Base-by-base conservation (phyloP, 1,140 invertebrate genomes). In the Procambarus clarkii region DNA sequence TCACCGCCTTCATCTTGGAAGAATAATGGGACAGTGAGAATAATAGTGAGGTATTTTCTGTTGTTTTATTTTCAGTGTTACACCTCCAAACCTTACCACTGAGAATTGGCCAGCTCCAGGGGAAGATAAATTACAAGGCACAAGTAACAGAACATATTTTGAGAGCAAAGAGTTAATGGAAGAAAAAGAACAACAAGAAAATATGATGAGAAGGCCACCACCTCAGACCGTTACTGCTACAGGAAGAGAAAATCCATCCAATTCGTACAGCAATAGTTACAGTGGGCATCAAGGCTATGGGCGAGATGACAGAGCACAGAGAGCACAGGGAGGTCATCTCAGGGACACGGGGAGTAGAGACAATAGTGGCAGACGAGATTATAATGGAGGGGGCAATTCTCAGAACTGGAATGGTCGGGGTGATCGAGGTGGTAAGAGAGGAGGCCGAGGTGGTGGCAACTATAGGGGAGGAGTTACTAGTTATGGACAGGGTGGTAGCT, bases 121-220 rank as follows among this genome's bases (percentile, higher is more conserved):
- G 48, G 88, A 91, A 58, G 88, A 91, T 7, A 83, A 69, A 50
- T 34, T 18, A n/a, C 64, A 74, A 48, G 64, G 82, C 24, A n/a
- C 88, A 60, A 91, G 88, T 24, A 91, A 85, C 74, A 18, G 88
- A 78, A 91, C 71, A 34, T 91, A 48, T 82, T 34, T 91, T 45
- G 88, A 91, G 58, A 91, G 88, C 74, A 91, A 85, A 69, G 88
- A 91, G 24, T n/a, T 91, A 76, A 91, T 91, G 88, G 88, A 91
- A 46, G 88, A 91, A 44, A 83, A 84, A 21, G 88, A 91, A 34
- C 24, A 79, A 24, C 71, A 91, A 34, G 88, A 91, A 15, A 91
- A 91, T 44, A 9, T 21, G 24, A 18, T 48, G 64, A 81, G 60
- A 24, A 76, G 15, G 50, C 76, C 85, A 76, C 48, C 76, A 44